These are phyloP conservation scores for Eueremaeus valkanovi DNA, from an alignment of 2,888 invertebrate genomes.

Conservation along the genomic window DNA sequence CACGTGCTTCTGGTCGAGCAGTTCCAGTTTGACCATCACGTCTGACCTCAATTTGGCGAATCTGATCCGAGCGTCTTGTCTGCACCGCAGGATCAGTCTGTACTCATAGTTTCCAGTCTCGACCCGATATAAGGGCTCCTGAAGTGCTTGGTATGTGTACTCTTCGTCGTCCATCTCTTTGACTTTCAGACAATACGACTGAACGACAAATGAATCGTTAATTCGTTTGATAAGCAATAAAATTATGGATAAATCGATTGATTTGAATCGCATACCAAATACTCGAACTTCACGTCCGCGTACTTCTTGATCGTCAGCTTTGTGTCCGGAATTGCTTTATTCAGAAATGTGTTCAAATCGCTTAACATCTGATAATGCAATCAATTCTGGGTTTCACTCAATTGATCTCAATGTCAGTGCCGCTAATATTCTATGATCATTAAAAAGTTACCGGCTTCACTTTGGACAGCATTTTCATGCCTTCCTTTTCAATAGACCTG, in stretches of 20 bases:
- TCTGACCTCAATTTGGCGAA: conserved; percentile 70
- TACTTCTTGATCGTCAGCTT: conserved; percentile 95
- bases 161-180: conserved; percentile 99
- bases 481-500: conserved; percentile 81
- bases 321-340: conserved; percentile 98
- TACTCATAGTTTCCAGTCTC: conserved; percentile 99
- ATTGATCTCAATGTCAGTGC: background rate
- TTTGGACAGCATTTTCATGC: conserved; percentile 79
- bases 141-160: conserved; percentile 76
- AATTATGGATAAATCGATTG: conserved; percentile 39
- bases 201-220: no score
- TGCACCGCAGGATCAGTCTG: conserved; percentile 83
- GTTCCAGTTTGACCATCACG: conserved; percentile 88
- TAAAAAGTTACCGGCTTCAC: conserved; percentile 71
- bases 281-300: conserved; percentile 98
- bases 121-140: conserved; percentile 93
- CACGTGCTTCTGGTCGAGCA: conserved; percentile 94
- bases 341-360: conserved; percentile 92
- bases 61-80: conserved; percentile 83
- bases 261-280: no score
- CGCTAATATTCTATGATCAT: no score
- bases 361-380: conserved; percentile 66
- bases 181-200: conserved; percentile 94
- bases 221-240: no score
- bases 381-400: background rate